Evolutionary conservation across 2,797 vertebrate species (phyloP).

Genomic region (Spatula versicolor): DNA sequence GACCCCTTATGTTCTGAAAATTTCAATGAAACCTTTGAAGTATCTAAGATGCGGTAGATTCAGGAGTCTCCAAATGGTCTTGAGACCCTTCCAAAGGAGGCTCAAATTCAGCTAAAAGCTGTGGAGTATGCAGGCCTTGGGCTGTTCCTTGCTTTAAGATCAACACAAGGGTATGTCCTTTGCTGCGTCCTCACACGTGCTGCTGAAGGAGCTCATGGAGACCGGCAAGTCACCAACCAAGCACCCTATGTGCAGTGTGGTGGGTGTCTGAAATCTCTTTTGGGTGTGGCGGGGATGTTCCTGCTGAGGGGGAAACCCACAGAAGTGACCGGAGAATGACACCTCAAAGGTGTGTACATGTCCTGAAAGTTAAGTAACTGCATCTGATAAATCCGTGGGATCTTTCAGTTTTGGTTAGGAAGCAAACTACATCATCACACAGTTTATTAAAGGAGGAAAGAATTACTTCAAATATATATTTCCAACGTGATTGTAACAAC

Average conservation of each 20-base stretch:
- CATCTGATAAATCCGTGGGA: not conserved
- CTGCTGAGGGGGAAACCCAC: not conserved
- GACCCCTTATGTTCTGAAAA: not conserved
- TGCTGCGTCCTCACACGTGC: not conserved
- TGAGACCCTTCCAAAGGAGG: not conserved
- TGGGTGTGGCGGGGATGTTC: not conserved
- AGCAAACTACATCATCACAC: not conserved
- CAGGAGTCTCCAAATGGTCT: not conserved
- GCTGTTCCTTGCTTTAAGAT: not conserved
- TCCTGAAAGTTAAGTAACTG: not conserved
- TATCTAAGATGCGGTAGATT: not conserved
- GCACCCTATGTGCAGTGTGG: not conserved
- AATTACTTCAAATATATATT: not conserved
- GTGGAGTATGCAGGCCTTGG: not conserved
- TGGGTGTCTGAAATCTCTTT: not conserved
- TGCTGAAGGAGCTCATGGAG: not conserved
- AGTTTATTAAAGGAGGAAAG: not conserved
- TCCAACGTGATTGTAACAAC: not conserved
- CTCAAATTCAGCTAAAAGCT: not conserved
- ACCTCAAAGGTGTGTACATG: not conserved
- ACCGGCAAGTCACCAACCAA: not conserved
- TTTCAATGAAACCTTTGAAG: not conserved
- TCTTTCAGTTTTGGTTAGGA: not conserved
- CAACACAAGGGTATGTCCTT: not conserved
- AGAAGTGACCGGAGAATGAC: not conserved